These are phyloP conservation scores for Ecliptopera silaceata DNA, from an alignment of 2,888 invertebrate species.

Conservation along the genomic window DNA sequence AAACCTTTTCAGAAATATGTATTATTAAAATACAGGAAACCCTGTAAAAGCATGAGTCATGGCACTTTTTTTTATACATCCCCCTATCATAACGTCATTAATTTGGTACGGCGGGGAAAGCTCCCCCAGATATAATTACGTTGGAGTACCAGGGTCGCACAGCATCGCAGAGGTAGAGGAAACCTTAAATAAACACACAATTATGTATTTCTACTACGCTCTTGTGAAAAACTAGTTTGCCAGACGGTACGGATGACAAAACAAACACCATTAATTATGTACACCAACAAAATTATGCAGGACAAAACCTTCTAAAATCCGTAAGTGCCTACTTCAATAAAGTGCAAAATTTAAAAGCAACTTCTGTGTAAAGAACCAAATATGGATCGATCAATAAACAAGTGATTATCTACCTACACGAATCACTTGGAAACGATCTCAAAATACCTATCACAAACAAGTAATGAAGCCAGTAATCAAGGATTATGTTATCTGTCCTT, in stretches of 20 bases:
- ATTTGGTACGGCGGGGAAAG: slow-evolving; percentile 27
- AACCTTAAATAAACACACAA: slow-evolving; percentile 71
- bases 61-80: slow-evolving; percentile 5
- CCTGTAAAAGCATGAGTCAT: neutral
- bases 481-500: too few relatives aligned
- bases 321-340: neutral
- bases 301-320: neutral
- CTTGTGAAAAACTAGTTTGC: slow-evolving; percentile 59
- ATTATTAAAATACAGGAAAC: neutral
- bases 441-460: neutral
- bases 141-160: slow-evolving; percentile 58
- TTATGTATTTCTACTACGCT: slow-evolving; percentile 60
- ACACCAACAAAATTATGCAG: neutral
- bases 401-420: slow-evolving; percentile 7
- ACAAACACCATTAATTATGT: slow-evolving; percentile 3
- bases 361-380: neutral
- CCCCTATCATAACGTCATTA: slow-evolving; percentile 26
- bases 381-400: neutral
- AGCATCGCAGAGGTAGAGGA: slow-evolving; percentile 51
- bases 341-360: neutral
- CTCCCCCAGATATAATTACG: slow-evolving; percentile 59
- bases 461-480: neutral
- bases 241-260: slow-evolving; percentile 49
- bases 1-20: neutral
- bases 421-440: neutral